Conservation (phyloP, 1,140 invertebrate genomes). For the Zaprionus capensis region DNA sequence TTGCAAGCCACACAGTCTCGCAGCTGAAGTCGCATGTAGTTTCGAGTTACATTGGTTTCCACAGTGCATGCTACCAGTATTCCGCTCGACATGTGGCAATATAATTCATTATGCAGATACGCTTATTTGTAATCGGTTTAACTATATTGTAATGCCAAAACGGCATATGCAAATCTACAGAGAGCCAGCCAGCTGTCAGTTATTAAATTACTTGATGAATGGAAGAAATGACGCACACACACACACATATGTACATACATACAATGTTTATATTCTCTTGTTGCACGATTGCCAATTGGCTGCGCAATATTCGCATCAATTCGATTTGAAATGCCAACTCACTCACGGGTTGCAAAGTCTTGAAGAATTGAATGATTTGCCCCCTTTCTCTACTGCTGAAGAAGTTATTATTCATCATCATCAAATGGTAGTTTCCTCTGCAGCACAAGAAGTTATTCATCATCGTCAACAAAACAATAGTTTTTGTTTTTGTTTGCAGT, state of each 20-base stretch:
- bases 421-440: constrained; percentile 2
- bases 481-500: background rate
- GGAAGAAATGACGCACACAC: constrained; percentile 7
- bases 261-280: background rate
- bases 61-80: constrained; percentile 52
- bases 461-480: constrained; percentile 6
- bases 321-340: constrained; percentile 26
- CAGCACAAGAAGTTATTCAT: constrained; percentile 31
- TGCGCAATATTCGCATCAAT: constrained; percentile 3
- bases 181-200: constrained; percentile 29
- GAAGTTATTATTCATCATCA: constrained; percentile 35
- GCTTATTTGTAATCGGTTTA: constrained; percentile 42
- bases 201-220: constrained; percentile 76
- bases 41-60: constrained; percentile 50
- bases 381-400: constrained; percentile 7
- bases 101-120: constrained; percentile 14
- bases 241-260: background rate
- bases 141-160: constrained; percentile 29
- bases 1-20: constrained; percentile 59
- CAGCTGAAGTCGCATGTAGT: constrained; percentile 10
- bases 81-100: constrained; percentile 51
- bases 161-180: constrained; percentile 55
- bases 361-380: constrained; percentile 7
- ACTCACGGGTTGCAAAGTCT: constrained; percentile 1
- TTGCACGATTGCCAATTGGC: constrained; percentile 46